Conservation (phyloP, 2,888 invertebrate genomes). For the Craniophora ligustri region DNA sequence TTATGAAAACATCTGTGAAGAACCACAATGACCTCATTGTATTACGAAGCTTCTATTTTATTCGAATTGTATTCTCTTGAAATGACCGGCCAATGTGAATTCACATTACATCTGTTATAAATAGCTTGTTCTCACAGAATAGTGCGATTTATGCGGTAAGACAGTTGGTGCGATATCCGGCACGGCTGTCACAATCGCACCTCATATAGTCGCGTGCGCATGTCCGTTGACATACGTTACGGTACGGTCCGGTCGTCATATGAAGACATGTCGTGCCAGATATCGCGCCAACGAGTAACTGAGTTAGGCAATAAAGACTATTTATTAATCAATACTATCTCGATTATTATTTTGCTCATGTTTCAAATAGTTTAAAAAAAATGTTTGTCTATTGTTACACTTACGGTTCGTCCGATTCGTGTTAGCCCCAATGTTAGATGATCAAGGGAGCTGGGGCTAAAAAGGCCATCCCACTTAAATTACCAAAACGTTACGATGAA, state of each 20-base stretch:
- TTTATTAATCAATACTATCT: too few relatives aligned
- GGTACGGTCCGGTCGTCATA: neutral
- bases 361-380: too few relatives aligned
- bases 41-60: neutral
- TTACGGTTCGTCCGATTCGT: too few relatives aligned
- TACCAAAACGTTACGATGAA: too few relatives aligned
- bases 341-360: too few relatives aligned
- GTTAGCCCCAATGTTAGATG: too few relatives aligned
- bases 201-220: neutral
- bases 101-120: constrained; percentile 43
- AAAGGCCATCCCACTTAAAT: too few relatives aligned
- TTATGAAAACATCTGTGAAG: constrained; percentile 15
- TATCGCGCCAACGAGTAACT: constrained; percentile 1
- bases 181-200: neutral
- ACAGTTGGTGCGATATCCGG: constrained; percentile 5
- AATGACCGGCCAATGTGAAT: constrained; percentile 31
- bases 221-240: neutral
- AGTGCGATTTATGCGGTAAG: constrained; percentile 40
- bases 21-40: constrained; percentile 13
- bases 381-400: too few relatives aligned
- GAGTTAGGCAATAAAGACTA: constrained; percentile 43
- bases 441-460: too few relatives aligned
- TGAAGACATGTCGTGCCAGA: neutral
- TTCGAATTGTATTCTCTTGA: neutral
- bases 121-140: constrained; percentile 61